These are phyloP conservation scores for Anolis carolinensis DNA, from an alignment of 2,113 vertebrate species.

Conservation along the genomic window DNA sequence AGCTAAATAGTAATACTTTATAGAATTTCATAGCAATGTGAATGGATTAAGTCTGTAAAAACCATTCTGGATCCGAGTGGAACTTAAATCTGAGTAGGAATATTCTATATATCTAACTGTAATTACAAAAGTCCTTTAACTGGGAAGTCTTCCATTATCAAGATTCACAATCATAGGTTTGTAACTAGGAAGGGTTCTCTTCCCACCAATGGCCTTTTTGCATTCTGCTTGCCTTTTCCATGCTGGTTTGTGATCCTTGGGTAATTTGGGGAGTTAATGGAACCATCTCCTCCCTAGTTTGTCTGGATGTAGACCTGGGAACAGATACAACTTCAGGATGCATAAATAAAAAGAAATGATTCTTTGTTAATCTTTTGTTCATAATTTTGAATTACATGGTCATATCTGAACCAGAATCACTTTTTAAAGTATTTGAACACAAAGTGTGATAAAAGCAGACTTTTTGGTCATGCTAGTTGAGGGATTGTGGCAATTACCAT, in stretches of 20 bases:
- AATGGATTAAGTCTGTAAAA: neutral
- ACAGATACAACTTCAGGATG: neutral
- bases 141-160: too few relatives aligned
- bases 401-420: neutral
- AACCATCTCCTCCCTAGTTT: neutral
- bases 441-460: neutral
- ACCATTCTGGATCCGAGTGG: neutral
- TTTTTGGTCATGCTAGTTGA: too few relatives aligned
- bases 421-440: neutral
- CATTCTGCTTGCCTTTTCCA: neutral
- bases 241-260: neutral
- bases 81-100: neutral
- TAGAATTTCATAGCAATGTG: constrained; percentile 42
- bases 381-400: neutral
- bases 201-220: neutral
- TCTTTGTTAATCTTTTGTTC: neutral
- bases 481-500: too few relatives aligned
- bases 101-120: too few relatives aligned
- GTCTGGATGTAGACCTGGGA: neutral
- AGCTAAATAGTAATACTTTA: constrained; percentile 39
- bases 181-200: too few relatives aligned
- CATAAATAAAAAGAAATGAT: neutral
- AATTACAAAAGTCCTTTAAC: too few relatives aligned
- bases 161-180: too few relatives aligned
- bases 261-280: neutral